Percentiles rank a stretch among this genome's conserved stretches.
Conservation (phyloP, 2,888 invertebrate species). For the Tillus elongatus region DNA sequence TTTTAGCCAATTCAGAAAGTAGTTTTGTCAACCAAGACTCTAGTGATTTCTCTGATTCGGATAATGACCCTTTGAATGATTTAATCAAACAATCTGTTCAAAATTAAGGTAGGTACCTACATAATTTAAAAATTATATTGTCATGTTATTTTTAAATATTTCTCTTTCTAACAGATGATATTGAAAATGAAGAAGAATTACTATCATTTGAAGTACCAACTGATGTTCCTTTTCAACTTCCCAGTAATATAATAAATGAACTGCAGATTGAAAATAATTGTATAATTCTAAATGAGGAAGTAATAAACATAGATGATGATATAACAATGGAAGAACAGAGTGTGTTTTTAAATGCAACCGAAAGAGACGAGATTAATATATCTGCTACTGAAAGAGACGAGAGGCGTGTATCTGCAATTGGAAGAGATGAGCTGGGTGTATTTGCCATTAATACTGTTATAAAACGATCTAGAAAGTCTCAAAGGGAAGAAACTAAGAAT, state of each 20-base stretch:
- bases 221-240: not conserved
- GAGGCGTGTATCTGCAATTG: no score
- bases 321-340: not conserved
- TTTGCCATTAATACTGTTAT: not conserved
- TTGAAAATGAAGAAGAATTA: not conserved
- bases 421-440: no score
- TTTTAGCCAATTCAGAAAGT: slow-evolving; percentile 1
- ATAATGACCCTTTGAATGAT: not conserved
- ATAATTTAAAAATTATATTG: not conserved
- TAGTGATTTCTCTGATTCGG: not conserved
- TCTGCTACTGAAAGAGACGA: not conserved
- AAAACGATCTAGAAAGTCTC: slow-evolving; percentile 2
- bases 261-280: not conserved
- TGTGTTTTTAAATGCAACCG: no score
- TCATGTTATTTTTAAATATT: not conserved
- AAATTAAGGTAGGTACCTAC: slow-evolving; percentile 1
- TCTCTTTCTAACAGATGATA: not conserved
- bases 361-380: no score
- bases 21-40: not conserved
- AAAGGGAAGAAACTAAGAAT: slow-evolving; percentile 1
- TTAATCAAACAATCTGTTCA: not conserved
- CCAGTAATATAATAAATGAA: not conserved
- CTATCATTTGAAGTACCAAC: slow-evolving; percentile 1
- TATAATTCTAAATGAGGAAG: not conserved
- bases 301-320: not conserved